Percentiles rank a stretch among this genome's conserved stretches.
phyloP scores from a whole-genome alignment of 2,113 vertebrate genomes.

The Lucifuga dentata region DNA sequence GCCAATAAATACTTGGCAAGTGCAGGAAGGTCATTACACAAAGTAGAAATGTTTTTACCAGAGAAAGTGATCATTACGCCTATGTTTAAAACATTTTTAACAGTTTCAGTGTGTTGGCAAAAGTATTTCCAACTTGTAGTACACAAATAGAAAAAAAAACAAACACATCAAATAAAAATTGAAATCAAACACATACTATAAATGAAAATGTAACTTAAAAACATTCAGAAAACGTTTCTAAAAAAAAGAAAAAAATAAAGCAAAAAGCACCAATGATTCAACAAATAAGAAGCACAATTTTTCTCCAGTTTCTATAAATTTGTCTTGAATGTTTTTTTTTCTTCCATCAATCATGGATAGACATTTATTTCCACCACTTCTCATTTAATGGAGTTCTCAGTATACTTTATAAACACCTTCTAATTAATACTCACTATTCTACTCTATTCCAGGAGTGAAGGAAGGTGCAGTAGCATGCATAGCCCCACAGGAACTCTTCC shows the following conservation, averaged over 20 bases:
- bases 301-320: constrained; percentile 10
- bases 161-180: neutral
- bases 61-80: neutral
- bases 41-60: neutral
- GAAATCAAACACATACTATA: neutral
- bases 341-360: neutral
- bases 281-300: neutral
- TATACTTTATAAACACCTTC: constrained; percentile 24
- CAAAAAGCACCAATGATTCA: neutral
- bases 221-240: neutral
- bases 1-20: constrained; percentile 14
- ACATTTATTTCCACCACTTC: constrained; percentile 28
- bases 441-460: constrained; percentile 47
- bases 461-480: constrained; percentile 52
- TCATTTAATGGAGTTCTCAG: constrained; percentile 13
- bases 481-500: constrained; percentile 31
- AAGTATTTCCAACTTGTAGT: neutral
- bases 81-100: neutral
- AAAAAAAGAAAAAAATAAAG: neutral
- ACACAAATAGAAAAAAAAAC: neutral
- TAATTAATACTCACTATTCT: constrained; percentile 48
- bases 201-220: too few relatives aligned
- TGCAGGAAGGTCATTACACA: neutral
- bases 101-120: neutral
- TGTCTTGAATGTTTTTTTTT: constrained; percentile 11